Evolutionary conservation across 2,113 vertebrate species (phyloP).

Genomic region (Anoplopoma fimbria): DNA sequence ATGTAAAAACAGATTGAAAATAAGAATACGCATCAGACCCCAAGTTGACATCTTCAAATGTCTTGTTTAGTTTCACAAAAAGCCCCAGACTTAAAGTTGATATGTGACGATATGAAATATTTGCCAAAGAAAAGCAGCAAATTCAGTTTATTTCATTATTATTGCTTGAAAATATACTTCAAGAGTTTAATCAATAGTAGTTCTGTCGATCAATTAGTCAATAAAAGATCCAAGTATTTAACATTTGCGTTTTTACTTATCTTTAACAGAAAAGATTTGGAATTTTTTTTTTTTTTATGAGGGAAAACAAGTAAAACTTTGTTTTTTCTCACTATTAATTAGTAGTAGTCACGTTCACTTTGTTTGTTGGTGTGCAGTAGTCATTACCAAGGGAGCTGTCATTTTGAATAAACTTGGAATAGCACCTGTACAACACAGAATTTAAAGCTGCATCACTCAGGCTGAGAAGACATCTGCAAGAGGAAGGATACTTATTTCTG

Average conservation of each 20-base stretch:
- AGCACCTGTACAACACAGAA: background rate
- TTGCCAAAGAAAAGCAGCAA: background rate
- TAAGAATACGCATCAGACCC: background rate
- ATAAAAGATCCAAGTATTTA: background rate
- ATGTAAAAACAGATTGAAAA: background rate
- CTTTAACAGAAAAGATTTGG: too few relatives aligned
- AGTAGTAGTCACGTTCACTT: background rate
- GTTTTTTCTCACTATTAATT: background rate
- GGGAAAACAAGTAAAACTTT: background rate
- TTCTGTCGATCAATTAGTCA: background rate
- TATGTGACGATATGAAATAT: background rate
- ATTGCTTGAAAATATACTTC: background rate
- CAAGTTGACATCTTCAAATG: background rate
- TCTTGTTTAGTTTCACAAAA: background rate
- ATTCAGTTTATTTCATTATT: background rate
- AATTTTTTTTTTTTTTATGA: background rate
- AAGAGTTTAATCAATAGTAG: background rate
- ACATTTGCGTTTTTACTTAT: background rate
- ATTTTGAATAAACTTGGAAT: constrained; percentile 26
- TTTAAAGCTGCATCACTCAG: constrained; percentile 16
- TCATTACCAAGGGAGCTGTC: background rate
- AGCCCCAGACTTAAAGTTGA: background rate
- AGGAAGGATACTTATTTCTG: constrained; percentile 32
- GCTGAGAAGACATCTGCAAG: constrained; percentile 55
- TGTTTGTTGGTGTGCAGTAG: background rate